Conservation (phyloP, 2,797 vertebrate genomes). For the Parotocinclus haroldoi region DNA sequence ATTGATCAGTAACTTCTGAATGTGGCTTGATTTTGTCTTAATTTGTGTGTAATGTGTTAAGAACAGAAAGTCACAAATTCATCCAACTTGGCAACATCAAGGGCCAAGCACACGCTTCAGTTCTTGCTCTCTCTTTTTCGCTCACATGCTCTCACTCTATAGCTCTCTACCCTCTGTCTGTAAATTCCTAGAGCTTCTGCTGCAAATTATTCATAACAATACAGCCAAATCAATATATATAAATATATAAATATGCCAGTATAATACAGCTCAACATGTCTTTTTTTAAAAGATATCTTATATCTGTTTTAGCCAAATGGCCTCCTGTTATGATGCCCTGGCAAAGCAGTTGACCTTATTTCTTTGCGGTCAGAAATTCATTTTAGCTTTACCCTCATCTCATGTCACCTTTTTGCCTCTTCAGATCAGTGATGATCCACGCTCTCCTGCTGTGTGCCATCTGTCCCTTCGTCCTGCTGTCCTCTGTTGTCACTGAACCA, state of each 20-base stretch:
- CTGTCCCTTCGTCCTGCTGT: conserved; percentile 61
- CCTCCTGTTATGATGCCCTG: too few species aligned
- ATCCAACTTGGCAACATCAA: conserved; percentile 26
- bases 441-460: conserved; percentile 62
- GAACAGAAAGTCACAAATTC: conserved; percentile 5
- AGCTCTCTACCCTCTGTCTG: too few species aligned
- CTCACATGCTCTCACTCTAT: too few species aligned
- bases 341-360: background rate
- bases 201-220: too few species aligned
- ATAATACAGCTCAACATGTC: too few species aligned
- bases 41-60: background rate
- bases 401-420: conserved; percentile 20
- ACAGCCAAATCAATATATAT: too few species aligned
- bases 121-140: conserved; percentile 19
- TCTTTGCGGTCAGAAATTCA: background rate
- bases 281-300: too few species aligned
- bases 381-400: conserved; percentile 1
- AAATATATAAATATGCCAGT: too few species aligned
- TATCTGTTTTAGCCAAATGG: too few species aligned
- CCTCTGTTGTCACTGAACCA: conserved; percentile 54
- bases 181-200: too few species aligned
- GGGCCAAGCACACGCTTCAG: too few species aligned
- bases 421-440: conserved; percentile 56
- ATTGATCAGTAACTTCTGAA: too few species aligned
- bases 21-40: background rate